phyloP scores from a whole-genome alignment of 1,140 invertebrate genomes.

The Papilio glaucus region DNA sequence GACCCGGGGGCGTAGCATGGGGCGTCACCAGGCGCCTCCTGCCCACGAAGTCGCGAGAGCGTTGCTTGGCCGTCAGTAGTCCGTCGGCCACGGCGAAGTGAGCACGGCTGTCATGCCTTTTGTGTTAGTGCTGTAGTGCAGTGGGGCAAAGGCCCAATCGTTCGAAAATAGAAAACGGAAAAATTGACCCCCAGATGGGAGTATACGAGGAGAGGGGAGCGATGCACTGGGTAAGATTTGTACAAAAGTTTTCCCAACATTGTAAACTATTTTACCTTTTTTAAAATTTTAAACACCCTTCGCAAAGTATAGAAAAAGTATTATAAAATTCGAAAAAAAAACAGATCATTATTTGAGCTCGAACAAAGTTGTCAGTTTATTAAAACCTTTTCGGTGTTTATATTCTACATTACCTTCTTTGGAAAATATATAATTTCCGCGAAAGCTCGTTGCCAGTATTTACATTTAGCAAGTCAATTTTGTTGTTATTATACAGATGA shows the following conservation, averaged over 20 bases:
- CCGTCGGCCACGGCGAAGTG: conserved; percentile 59
- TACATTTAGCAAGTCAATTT: neutral
- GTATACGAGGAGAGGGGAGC: conserved; percentile 81
- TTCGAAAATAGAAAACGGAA: conserved; percentile 80
- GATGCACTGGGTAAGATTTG: conserved; percentile 76
- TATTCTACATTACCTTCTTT: neutral
- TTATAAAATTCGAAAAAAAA: too few species aligned
- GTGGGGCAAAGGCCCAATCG: conserved; percentile 78
- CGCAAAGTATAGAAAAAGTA: too few species aligned
- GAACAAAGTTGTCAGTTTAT: neutral
- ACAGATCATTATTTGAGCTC: neutral
- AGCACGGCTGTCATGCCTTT: conserved; percentile 61
- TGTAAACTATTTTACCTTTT: neutral
- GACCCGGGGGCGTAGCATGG: conserved; percentile 57
- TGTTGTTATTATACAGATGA: neutral
- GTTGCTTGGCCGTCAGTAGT: conserved; percentile 47
- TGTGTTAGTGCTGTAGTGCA: conserved; percentile 73
- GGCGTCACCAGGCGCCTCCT: conserved; percentile 58
- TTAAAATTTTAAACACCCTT: neutral
- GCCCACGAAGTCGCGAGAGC: conserved; percentile 39
- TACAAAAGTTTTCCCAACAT: neutral
- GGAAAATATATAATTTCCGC: neutral
- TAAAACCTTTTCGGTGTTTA: too few species aligned
- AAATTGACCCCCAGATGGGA: conserved; percentile 82
- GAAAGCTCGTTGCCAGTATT: neutral